Evolutionary conservation across 53 echinoderm and acorn worm genomes (phyloP).

Genomic region (Apostichopus leukothele): DNA sequence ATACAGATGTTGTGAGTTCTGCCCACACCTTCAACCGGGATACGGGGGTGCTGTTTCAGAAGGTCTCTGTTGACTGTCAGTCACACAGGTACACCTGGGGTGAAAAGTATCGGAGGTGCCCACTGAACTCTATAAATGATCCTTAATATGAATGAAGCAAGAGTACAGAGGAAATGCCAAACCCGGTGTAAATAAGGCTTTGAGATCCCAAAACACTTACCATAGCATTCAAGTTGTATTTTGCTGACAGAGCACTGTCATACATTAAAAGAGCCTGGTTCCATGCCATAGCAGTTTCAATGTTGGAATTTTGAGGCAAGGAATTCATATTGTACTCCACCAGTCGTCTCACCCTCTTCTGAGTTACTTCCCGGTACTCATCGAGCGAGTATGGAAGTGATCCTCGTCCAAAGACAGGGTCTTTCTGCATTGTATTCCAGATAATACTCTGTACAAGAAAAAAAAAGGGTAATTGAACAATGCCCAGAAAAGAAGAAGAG

Average conservation of each 20-base stretch:
- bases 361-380: slow-evolving; percentile 57
- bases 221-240: slow-evolving; percentile 64
- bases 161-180: no score
- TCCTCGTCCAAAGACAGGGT: slow-evolving; percentile 68
- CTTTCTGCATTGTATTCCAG: slow-evolving; percentile 72
- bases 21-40: no score
- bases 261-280: slow-evolving; percentile 69
- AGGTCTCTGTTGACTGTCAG: no score
- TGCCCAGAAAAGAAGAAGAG: neutral
- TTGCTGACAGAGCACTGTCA: slow-evolving; percentile 68
- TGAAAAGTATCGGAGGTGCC: no score
- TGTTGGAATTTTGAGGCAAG: slow-evolving; percentile 43
- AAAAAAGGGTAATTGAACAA: neutral
- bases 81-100: no score
- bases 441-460: slow-evolving; percentile 56
- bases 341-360: slow-evolving; percentile 57
- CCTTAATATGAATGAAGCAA: no score
- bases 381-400: slow-evolving; percentile 51
- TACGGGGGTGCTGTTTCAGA: no score
- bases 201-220: slow-evolving; percentile 41
- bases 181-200: no score
- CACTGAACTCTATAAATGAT: no score
- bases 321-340: slow-evolving; percentile 57
- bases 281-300: slow-evolving; percentile 56
- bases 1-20: no score